phyloP scores from a whole-genome alignment of 2,797 vertebrate genomes.

The Toxotes lorentzi region DNA sequence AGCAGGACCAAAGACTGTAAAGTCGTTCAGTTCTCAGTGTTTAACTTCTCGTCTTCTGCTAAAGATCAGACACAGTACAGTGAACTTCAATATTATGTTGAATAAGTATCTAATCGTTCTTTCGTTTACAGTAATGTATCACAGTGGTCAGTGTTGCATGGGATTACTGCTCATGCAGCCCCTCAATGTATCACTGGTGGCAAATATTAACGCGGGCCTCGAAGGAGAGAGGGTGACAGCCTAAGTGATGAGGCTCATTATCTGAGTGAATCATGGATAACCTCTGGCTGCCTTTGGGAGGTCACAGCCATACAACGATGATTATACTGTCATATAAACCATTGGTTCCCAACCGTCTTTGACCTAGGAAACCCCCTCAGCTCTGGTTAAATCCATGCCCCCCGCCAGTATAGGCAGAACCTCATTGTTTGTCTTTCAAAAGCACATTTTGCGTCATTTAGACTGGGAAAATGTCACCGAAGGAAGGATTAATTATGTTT shows the following conservation, averaged over 20 bases:
- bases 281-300: constrained; percentile 74
- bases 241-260: constrained; percentile 81
- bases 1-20: constrained; percentile 11
- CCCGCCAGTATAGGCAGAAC: constrained; percentile 37
- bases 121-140: constrained; percentile 50
- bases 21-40: constrained; percentile 3
- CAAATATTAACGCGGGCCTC: constrained; percentile 66
- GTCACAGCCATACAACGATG: constrained; percentile 68
- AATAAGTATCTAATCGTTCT: constrained; percentile 50
- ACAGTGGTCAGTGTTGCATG: constrained; percentile 45
- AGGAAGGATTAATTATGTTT: constrained; percentile 68
- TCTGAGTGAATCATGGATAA: constrained; percentile 77
- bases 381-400: constrained; percentile 48
- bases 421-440: constrained; percentile 67
- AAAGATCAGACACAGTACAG: background rate
- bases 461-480: constrained; percentile 36
- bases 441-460: constrained; percentile 52
- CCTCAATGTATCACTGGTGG: constrained; percentile 48
- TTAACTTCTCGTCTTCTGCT: constrained; percentile 1
- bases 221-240: constrained; percentile 73
- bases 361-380: constrained; percentile 54
- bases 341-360: constrained; percentile 65
- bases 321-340: constrained; percentile 78
- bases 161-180: constrained; percentile 56
- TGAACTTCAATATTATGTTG: constrained; percentile 29